These are phyloP conservation scores for Schizothorax lantsangensis DNA, from an alignment of 2,797 vertebrate species.

Conservation along the genomic window DNA sequence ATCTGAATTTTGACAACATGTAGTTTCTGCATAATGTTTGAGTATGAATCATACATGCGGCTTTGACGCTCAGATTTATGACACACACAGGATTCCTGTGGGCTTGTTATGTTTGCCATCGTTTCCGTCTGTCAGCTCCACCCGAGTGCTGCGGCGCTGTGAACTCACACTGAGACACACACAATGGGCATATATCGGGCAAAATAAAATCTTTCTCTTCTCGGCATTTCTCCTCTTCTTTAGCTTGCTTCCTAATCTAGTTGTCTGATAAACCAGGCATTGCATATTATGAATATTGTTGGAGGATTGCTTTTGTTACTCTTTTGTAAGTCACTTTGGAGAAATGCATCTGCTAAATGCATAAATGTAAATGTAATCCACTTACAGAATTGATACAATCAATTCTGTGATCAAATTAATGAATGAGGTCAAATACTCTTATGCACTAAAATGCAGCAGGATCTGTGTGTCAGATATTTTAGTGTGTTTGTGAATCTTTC, in stretches of 20 bases:
- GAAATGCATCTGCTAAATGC: not conserved
- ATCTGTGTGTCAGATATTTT: not conserved
- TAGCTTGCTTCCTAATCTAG: not conserved
- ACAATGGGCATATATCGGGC: not conserved
- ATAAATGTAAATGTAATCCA: not conserved
- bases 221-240: not conserved
- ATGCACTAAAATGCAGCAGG: not conserved
- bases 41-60: not conserved
- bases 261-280: not conserved
- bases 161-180: slow-evolving; percentile 37
- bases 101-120: slow-evolving; percentile 44
- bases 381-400: not conserved
- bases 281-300: not conserved
- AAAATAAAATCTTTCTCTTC: not conserved
- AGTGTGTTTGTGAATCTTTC: not conserved
- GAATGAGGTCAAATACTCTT: not conserved
- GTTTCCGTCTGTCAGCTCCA: slow-evolving; percentile 54
- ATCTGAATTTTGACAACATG: not conserved
- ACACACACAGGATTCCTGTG: slow-evolving; percentile 54
- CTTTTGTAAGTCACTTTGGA: not conserved
- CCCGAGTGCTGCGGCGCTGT: slow-evolving; percentile 22
- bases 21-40: not conserved
- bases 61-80: not conserved
- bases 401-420: not conserved
- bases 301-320: not conserved